Conservation (phyloP, 2,113 vertebrate species). For the Sinocyclocheilus grahami region DNA sequence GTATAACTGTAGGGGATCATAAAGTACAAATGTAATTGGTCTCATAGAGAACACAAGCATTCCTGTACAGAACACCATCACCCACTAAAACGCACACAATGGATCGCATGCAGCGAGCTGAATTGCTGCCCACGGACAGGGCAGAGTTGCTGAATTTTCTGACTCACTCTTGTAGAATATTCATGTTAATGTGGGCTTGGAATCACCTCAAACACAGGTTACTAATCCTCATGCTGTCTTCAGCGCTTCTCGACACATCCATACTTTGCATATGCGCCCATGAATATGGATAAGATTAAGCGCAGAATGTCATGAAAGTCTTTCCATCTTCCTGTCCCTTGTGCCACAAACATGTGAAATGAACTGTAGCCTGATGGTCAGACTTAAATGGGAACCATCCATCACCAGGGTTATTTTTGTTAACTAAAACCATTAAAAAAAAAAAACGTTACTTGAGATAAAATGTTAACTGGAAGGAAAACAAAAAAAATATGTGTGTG, state of each 20-base stretch:
- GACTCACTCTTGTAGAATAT: slow-evolving; percentile 48
- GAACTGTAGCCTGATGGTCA: not conserved
- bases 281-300: slow-evolving; percentile 49
- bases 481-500: no score
- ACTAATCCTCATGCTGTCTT: slow-evolving; percentile 30
- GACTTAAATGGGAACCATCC: no score
- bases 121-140: slow-evolving; percentile 42
- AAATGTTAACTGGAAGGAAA: not conserved
- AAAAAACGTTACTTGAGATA: no score
- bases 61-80: slow-evolving; percentile 34
- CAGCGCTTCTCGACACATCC: not conserved
- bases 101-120: slow-evolving; percentile 1
- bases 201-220: slow-evolving; percentile 48
- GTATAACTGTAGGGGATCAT: slow-evolving; percentile 38
- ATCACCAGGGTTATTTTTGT: not conserved
- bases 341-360: not conserved
- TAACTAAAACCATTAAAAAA: not conserved
- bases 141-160: slow-evolving; percentile 44
- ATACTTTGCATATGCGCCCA: slow-evolving; percentile 30
- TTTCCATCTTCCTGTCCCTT: slow-evolving; percentile 13
- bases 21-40: slow-evolving; percentile 37
- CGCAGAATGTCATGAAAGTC: slow-evolving; percentile 13
- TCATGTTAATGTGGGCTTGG: slow-evolving; percentile 46
- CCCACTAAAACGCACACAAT: slow-evolving; percentile 30
- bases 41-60: slow-evolving; percentile 36